Evolutionary conservation across 2,113 vertebrate genomes (phyloP), one percentile per base, ranked within the genome.

Genomic region (Myotis brandtii): DNA sequence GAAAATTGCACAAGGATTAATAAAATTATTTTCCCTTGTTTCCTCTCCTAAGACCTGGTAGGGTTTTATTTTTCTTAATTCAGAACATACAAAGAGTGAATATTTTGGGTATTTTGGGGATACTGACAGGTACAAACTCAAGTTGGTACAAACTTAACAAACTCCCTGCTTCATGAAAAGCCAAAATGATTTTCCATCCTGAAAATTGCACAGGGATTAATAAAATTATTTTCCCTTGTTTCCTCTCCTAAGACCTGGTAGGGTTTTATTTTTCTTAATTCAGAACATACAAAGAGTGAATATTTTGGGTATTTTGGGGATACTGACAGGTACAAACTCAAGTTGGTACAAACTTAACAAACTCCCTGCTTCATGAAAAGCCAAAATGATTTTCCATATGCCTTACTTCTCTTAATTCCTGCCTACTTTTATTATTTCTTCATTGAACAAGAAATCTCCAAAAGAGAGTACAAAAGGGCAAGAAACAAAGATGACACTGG

Each of bases 1-100:
- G 17, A 13, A 81, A 92, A 86, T 93, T 88, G 69, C 52, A 64
- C n/a, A 62, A 54, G 34, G n/a, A 85, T 0, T 93, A 66, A 90
- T 52, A 67, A 76, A 89, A 82, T 73, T 27, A 43, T 70, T 72
- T 83, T 14, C 50, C 18, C 70, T 67, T 67, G 17, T 27, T 23
- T 48, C 13, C 37, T 48, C 32, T 64, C 69, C 84, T 89, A 89
- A 54, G 46, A 91, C 70, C 62, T 83, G 30, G 20, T 2, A 69
- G 62, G 46, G 32, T 50, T 93, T 88, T 67, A 64, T 91, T 94
- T 93, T 91, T 82, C 43, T 80, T 91, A 79, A 86, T 70, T 79
- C 43, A 76, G 64, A 89, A 66, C 25, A 82, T 8, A 88, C 1
- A 3, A 89, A 64, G 8, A 64, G 46, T 77, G 89, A 93, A 23